These are phyloP conservation scores for Ceraclea dissimilis DNA, from an alignment of 2,888 invertebrate genomes.

Conservation along the genomic window DNA sequence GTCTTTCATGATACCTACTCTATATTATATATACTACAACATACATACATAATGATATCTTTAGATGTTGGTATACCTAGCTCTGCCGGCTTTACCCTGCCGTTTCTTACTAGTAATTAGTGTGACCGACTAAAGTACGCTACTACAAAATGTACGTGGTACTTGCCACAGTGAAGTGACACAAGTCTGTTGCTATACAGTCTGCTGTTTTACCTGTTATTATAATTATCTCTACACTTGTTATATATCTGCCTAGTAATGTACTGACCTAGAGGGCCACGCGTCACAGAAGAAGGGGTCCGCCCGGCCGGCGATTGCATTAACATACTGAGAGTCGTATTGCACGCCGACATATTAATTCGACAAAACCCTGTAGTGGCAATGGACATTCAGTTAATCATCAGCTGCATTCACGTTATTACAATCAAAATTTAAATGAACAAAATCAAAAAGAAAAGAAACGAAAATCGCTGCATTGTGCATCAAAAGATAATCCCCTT, in stretches of 20 bases:
- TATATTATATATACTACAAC: too few relatives aligned
- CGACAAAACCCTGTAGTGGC: conserved; percentile 13
- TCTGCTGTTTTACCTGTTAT: too few relatives aligned
- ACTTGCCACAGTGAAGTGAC: too few relatives aligned
- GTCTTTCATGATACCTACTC: not conserved
- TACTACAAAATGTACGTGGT: too few relatives aligned
- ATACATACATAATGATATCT: too few relatives aligned
- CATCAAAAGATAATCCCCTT: conserved; percentile 30
- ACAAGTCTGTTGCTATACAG: too few relatives aligned
- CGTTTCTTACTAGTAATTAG: too few relatives aligned
- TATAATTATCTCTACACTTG: not conserved
- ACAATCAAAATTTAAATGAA: too few relatives aligned
- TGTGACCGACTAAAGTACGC: too few relatives aligned
- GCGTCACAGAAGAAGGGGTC: not conserved
- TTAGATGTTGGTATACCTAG: too few relatives aligned
- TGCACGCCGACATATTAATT: conserved; percentile 13
- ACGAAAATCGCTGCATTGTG: conserved; percentile 43
- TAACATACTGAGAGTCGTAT: conserved; percentile 21
- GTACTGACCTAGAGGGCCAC: not conserved
- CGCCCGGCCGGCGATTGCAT: conserved; percentile 7
- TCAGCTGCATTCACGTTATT: conserved; percentile 17
- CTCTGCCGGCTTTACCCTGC: too few relatives aligned
- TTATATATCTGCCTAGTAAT: not conserved
- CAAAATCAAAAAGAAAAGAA: conserved; percentile 24
- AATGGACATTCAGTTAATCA: conserved; percentile 11